phyloP scores from a whole-genome alignment of 2,113 vertebrate genomes.

The Calypte anna region DNA sequence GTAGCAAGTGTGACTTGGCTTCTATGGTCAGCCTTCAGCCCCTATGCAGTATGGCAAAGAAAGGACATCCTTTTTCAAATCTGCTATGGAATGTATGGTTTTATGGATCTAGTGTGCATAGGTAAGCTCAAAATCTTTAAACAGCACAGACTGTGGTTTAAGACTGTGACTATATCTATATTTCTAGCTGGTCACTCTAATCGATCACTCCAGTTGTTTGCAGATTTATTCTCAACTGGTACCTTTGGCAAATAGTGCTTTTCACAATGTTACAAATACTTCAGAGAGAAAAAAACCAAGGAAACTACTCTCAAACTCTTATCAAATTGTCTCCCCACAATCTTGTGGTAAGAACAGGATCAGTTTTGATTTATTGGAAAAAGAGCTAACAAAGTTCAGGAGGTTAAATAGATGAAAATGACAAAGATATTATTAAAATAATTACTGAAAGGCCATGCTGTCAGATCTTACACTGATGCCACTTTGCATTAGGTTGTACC shows the following conservation, averaged over 20 bases:
- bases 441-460: not conserved
- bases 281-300: not conserved
- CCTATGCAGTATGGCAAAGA: constrained; percentile 93
- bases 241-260: constrained; percentile 16
- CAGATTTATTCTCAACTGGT: constrained; percentile 16
- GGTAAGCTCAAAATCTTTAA: constrained; percentile 82
- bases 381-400: not conserved
- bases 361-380: not conserved
- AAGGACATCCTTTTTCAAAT: constrained; percentile 95
- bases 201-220: constrained; percentile 44
- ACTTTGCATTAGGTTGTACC: not conserved
- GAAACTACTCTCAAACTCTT: not conserved
- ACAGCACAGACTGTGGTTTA: constrained; percentile 54
- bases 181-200: constrained; percentile 46
- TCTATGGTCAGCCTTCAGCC: constrained; percentile 94
- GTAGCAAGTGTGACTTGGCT: constrained; percentile 95
- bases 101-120: constrained; percentile 96
- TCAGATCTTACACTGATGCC: not conserved
- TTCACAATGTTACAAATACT: not conserved
- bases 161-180: constrained; percentile 44
- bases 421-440: not conserved
- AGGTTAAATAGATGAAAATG: not conserved
- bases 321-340: not conserved
- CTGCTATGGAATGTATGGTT: constrained; percentile 98
- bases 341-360: not conserved